Base-by-base conservation (phyloP, 2,888 invertebrate species). In the Drosophila emarginata region DNA sequence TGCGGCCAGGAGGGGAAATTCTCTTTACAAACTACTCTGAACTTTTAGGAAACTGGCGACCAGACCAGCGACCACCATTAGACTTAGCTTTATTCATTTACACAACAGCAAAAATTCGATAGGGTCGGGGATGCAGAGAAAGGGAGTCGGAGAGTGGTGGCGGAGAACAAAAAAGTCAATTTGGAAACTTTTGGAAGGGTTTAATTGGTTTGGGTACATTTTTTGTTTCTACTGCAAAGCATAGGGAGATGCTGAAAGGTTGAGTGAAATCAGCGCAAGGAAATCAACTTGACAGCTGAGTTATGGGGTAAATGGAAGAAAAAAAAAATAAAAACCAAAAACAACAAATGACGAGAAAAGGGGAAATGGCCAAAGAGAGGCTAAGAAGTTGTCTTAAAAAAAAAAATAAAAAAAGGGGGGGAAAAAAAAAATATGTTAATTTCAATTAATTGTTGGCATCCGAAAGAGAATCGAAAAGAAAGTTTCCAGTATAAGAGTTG, bases 391-490 rank as follows among this genome's bases (percentile, higher is more conserved):
- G 80, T 72, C 77, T 82, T 80, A 58, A 86, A 86, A 79, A 79
- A 79, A 86, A 77, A 71, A 21, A 21, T 18, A 5, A n/a, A 37
- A n/a, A 32, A 26, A 4, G 11, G 11, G 11, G 11, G 11, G 2
- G 11, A 40, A 9, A 18, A 40, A 74, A 70, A 67, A 87, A 83
- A 83, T 79, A 83, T 83, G 82, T 87, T 87, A 84, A 87, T 83
- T 83, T 87, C 85, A 87, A 83, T 83, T 83, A 83, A 83, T 85
- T 83, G 85, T 77, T 76, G 64, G 81, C 74, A 68, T 63, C 15
- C 67, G 65, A 68, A 67, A 69, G 64, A 36, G n/a, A 36, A 23
- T 61, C 14, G 28, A 61, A 51, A 51, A 23, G 11, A 15, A 56
- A 56, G 51, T 45, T 45, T 45, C 21, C 18, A 18, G 4, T 12